A percentile compares a stretch with the other conserved stretches of the same genome.
These are phyloP conservation scores for Zeugodacus cucurbitae DNA, from an alignment of 1,140 invertebrate species.

Conservation along the genomic window DNA sequence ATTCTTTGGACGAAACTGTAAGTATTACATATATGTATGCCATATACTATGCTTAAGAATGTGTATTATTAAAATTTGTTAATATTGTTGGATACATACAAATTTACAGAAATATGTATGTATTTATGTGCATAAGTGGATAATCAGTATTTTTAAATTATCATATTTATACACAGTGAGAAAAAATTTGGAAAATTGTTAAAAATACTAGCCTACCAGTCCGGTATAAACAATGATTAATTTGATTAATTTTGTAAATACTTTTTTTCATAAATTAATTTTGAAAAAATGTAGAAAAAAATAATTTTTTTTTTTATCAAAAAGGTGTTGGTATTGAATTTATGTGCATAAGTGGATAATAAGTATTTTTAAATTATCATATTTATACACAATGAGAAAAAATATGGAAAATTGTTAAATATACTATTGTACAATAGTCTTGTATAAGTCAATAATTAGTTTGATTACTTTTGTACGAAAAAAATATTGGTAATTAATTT, in stretches of 20 bases:
- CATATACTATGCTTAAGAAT: neutral
- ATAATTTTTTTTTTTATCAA: neutral
- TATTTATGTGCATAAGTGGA: neutral
- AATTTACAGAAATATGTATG: neutral
- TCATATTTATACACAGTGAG: no score
- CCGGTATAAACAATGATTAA: no score
- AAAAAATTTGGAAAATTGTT: no score
- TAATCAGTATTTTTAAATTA: no score
- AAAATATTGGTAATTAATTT: neutral
- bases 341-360: no score
- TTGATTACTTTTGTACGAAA: neutral
- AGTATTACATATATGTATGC: constrained; percentile 3
- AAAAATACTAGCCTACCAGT: no score
- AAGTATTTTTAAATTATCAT: no score
- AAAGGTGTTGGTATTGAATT: no score
- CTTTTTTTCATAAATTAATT: neutral
- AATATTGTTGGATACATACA: neutral
- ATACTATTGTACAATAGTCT: no score
- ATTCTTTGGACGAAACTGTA: constrained; percentile 46
- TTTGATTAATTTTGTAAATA: neutral
- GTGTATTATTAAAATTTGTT: neutral
- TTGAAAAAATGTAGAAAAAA: neutral
- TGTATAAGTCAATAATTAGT: no score
- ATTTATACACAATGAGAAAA: no score
- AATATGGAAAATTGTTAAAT: no score